Conservation (phyloP, 2,797 vertebrate species). For the Gymnodraco acuticeps region DNA sequence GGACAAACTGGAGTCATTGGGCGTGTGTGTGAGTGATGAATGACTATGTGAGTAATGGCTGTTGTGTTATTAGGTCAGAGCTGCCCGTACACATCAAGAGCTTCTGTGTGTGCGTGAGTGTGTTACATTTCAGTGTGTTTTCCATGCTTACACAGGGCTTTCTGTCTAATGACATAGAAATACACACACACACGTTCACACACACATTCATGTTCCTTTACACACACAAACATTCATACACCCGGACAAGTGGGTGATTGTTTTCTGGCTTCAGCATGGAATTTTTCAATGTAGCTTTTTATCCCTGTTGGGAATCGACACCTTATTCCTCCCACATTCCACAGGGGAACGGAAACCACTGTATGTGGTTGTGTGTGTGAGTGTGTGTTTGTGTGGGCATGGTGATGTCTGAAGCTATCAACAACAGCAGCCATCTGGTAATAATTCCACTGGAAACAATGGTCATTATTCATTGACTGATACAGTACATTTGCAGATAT, state of each 20-base stretch:
- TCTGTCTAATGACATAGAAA: conserved; percentile 59
- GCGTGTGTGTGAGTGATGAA: conserved; percentile 63
- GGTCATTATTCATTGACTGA: conserved; percentile 63
- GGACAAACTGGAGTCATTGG: conserved; percentile 64
- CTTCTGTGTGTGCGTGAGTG: conserved; percentile 37
- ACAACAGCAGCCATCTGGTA: conserved; percentile 62
- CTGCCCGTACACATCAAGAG: conserved; percentile 50
- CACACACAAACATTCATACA: conserved; percentile 44
- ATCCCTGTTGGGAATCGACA: conserved; percentile 75
- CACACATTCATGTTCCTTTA: neutral
- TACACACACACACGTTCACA: conserved; percentile 24
- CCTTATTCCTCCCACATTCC: conserved; percentile 76
- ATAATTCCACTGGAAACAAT: conserved; percentile 63
- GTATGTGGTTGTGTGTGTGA: conserved; percentile 27
- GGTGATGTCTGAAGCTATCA: conserved; percentile 60
- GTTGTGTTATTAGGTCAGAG: conserved; percentile 65
- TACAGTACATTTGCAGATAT: conserved; percentile 46
- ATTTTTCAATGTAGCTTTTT: conserved; percentile 80
- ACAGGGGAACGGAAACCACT: conserved; percentile 55
- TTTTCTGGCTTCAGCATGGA: conserved; percentile 75
- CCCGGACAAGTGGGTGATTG: conserved; percentile 74
- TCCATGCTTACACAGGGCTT: conserved; percentile 69
- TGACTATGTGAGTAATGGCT: conserved; percentile 65
- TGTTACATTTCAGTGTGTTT: conserved; percentile 59
- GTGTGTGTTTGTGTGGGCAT: conserved; percentile 1